Conservation (phyloP, 2,888 invertebrate genomes). For the Vanessa cardui region DNA sequence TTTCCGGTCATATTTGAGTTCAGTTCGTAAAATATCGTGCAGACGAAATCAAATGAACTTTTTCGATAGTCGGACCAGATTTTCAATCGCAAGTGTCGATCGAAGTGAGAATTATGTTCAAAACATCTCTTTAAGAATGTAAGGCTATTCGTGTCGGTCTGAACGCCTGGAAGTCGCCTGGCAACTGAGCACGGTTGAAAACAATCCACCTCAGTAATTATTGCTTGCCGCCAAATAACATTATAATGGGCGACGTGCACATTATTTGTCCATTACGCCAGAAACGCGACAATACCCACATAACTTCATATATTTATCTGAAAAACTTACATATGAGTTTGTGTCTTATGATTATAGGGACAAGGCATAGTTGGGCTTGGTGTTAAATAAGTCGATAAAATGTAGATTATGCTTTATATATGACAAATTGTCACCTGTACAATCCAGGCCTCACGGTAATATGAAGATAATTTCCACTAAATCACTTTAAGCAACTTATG, state of each 20-base stretch:
- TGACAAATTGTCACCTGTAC: conserved; percentile 38
- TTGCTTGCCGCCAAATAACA: conserved; percentile 72
- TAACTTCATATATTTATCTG: conserved; percentile 18
- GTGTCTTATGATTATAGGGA: neutral
- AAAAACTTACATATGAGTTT: neutral
- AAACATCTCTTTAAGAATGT: conserved; percentile 9
- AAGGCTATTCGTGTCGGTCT: conserved; percentile 21
- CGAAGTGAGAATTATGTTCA: conserved; percentile 1
- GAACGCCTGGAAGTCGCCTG: conserved; percentile 29
- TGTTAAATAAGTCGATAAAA: conserved; percentile 19
- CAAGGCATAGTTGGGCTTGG: neutral
- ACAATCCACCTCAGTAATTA: conserved; percentile 56
- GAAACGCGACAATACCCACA: conserved; percentile 33
- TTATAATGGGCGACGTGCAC: conserved; percentile 71
- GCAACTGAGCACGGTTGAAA: conserved; percentile 31
- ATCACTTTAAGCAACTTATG: conserved; percentile 10
- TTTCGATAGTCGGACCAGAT: neutral
- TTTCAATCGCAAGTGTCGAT: neutral
- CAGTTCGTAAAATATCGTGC: neutral
- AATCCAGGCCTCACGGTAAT: conserved; percentile 26
- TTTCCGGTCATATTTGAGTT: neutral
- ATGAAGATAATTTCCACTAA: conserved; percentile 17
- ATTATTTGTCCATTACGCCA: conserved; percentile 76
- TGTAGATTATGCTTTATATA: conserved; percentile 34
- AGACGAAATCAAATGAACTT: neutral